Percentiles rank a stretch among this genome's conserved stretches.
Evolutionary conservation across 2,797 vertebrate species (phyloP).

Genomic region (Delichon dasypus): DNA sequence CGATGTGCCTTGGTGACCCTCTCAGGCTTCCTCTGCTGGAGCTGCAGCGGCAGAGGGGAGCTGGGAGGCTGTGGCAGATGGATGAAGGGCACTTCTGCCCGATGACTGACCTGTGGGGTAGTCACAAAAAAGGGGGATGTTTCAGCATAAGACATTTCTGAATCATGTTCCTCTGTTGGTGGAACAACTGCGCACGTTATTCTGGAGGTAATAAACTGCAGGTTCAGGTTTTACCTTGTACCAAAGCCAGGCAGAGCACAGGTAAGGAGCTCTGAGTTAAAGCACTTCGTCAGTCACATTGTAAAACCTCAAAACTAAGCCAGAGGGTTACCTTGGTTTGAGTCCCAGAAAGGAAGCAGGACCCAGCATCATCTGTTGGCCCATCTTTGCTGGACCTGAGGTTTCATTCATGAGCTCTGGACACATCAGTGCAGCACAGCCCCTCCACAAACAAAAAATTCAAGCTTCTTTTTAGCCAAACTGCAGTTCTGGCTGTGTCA

Average conservation of each 20-base stretch:
- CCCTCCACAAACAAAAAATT: neutral
- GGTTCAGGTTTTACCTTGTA: neutral
- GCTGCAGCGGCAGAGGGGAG: neutral
- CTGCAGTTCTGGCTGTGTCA: neutral
- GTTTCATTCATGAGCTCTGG: conserved; percentile 2
- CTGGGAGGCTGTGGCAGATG: neutral
- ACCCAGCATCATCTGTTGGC: neutral
- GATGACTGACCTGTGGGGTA: rapidly evolving
- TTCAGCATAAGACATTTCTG: neutral
- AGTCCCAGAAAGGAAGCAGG: neutral
- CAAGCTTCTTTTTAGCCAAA: neutral
- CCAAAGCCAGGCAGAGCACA: neutral
- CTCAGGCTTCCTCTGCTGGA: neutral
- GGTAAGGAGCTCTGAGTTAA: neutral
- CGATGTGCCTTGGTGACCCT: neutral
- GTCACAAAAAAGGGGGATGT: neutral
- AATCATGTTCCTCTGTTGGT: neutral
- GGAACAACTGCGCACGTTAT: neutral
- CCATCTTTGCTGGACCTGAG: neutral
- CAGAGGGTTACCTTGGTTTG: neutral
- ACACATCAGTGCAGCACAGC: neutral
- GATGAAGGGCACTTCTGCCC: neutral
- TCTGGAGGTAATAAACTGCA: neutral
- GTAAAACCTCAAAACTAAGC: neutral
- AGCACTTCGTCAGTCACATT: neutral